Percentiles rank a stretch among this genome's conserved stretches.
Evolutionary conservation across 1,140 invertebrate species (phyloP).

Genomic region (Dryas iulia): DNA sequence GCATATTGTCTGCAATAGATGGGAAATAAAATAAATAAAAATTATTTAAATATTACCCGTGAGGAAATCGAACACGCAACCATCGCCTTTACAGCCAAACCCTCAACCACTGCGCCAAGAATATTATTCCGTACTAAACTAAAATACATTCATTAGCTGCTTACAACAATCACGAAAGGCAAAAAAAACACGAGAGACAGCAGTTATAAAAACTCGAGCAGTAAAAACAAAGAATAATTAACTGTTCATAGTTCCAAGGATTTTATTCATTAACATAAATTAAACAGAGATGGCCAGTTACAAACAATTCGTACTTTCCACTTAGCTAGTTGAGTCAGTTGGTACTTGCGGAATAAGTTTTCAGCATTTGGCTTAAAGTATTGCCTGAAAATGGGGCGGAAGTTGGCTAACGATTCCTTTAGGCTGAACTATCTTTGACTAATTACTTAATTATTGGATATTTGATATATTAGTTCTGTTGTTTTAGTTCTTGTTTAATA

Average conservation of each 20-base stretch:
- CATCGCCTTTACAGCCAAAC: too few relatives aligned
- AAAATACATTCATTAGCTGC: too few relatives aligned
- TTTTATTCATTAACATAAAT: constrained; percentile 34
- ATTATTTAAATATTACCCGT: too few relatives aligned
- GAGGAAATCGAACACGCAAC: too few relatives aligned
- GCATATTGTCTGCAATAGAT: too few relatives aligned
- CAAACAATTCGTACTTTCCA: constrained; percentile 40
- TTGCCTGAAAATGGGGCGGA: constrained; percentile 25
- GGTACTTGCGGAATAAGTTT: constrained; percentile 36
- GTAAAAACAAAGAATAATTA: background rate
- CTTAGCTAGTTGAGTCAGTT: constrained; percentile 31
- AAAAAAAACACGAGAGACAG: too few relatives aligned
- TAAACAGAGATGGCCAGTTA: constrained; percentile 32
- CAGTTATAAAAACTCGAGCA: background rate
- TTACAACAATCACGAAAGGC: too few relatives aligned
- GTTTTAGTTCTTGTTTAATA: background rate
- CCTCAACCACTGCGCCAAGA: too few relatives aligned
- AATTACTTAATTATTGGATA: constrained; percentile 8
- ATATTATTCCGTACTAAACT: too few relatives aligned
- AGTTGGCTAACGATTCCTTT: constrained; percentile 26
- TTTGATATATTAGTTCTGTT: background rate
- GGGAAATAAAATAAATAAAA: too few relatives aligned
- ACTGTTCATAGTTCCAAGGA: constrained; percentile 6
- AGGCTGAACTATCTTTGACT: constrained; percentile 3
- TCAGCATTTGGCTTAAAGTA: constrained; percentile 30